Base-by-base conservation (phyloP, 2,113 vertebrate species). In the Gadus macrocephalus region DNA sequence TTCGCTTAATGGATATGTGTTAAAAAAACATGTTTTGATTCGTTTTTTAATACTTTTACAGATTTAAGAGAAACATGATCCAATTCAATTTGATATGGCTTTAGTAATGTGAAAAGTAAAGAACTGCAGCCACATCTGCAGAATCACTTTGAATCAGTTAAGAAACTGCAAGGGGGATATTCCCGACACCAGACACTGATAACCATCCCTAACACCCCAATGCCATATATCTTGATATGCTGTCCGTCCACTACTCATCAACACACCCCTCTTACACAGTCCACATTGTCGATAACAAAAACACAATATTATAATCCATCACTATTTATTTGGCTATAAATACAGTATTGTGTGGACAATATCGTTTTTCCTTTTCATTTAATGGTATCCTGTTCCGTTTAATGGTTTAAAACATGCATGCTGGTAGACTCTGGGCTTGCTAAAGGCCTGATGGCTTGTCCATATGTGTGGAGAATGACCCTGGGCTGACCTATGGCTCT, bases 91-190 rank as follows among this genome's bases (percentile, higher is more conserved):
- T n/a, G 55, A 16, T 17, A 14, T 6, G 55, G 55, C 15, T 5
- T 16, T 1, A 14, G 55, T 31, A 15, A 60, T 60, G 53, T 22
- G 42, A 59, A 15, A 53, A 72, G 64, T 53, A 65, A 58, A 58
- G n/a, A 58, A 17, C 15, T 7, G 15, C 15, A 68, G 53, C 65
- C 59, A 75, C 86, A 88, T 89, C 81, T 91, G 90, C 63, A 69
- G 28, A 77, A 81, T 64, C 72, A 42, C 61, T 91, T 86, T 35
- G 69, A 91, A 91, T 91, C 88, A 91, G 86, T 92, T 91, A 89
- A 78, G 82, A 74, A 59, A 71, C 72, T n/a, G 2, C n/a, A 58
- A n/a, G 61, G 83, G 65, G 38, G 49, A 66, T 78, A 76, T 64
- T 74, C 72, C 66, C 67, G 78, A 83, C 68, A 88, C 85, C 71